Evolutionary conservation across 2,888 invertebrate species (phyloP).

Genomic region (Acrobasis consociella): DNA sequence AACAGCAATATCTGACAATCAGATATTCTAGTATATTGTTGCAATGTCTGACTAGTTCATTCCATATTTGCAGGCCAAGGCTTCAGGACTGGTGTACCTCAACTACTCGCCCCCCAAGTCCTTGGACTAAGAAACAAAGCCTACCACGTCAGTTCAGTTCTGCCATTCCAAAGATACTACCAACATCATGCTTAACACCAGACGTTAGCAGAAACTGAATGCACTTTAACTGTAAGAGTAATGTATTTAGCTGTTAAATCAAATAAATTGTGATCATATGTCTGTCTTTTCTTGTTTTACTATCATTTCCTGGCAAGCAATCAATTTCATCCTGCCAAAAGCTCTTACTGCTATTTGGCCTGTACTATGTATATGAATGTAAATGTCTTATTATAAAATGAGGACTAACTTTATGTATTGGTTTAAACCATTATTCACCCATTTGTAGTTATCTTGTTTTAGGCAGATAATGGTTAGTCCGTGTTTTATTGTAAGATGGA

Average conservation of each 20-base stretch:
- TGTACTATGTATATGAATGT: no score
- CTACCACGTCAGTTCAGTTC: slow-evolving; percentile 22
- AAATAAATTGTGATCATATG: slow-evolving; percentile 21
- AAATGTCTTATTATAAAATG: no score
- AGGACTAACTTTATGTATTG: no score
- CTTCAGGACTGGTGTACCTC: slow-evolving; percentile 84
- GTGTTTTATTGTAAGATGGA: no score
- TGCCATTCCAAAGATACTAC: slow-evolving; percentile 1
- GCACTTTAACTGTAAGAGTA: slow-evolving; percentile 8
- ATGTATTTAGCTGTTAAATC: slow-evolving; percentile 20
- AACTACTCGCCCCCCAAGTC: slow-evolving; percentile 85
- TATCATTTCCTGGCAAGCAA: background rate
- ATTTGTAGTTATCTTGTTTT: no score
- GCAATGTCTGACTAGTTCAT: background rate
- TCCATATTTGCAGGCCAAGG: slow-evolving; percentile 77
- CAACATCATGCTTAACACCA: background rate
- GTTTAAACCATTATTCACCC: no score
- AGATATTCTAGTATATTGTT: slow-evolving; percentile 12
- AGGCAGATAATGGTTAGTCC: no score
- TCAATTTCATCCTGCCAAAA: no score
- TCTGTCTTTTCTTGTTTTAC: slow-evolving; percentile 18
- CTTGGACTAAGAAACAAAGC: slow-evolving; percentile 67
- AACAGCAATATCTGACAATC: no score
- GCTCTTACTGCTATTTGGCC: no score
- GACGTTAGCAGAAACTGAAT: background rate